Percentiles rank a stretch among this genome's conserved stretches.
These are phyloP conservation scores for Cremastobaeus sp. DNA, from an alignment of 2,888 invertebrate genomes.

Conservation along the genomic window DNA sequence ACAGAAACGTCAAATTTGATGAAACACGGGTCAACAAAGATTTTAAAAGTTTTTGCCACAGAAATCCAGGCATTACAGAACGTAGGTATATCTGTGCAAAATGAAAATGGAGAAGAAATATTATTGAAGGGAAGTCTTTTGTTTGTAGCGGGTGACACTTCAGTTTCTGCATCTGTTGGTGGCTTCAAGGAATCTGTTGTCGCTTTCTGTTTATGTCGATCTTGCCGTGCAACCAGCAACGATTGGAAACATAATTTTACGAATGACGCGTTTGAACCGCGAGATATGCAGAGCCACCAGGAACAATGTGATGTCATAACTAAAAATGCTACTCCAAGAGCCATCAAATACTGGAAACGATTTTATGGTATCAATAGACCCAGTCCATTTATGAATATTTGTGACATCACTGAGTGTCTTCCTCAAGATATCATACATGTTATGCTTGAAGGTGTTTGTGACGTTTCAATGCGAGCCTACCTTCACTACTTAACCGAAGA, in stretches of 20 bases:
- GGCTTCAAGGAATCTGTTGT: conserved; percentile 19
- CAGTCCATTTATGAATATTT: conserved; percentile 2
- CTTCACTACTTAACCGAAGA: neutral
- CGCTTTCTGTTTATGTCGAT: conserved; percentile 11
- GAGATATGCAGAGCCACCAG: neutral
- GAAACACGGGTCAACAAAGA: conserved; percentile 35
- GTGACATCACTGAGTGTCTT: conserved; percentile 14
- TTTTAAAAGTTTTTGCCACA: conserved; percentile 51
- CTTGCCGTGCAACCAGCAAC: conserved; percentile 1
- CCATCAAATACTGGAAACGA: conserved; percentile 10
- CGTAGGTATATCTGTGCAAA: conserved; percentile 33
- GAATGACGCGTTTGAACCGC: conserved; percentile 1
- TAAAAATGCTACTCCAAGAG: neutral
- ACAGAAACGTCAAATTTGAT: conserved; percentile 42
- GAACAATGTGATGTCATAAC: conserved; percentile 11
- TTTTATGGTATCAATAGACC: conserved; percentile 18
- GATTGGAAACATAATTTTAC: conserved; percentile 3
- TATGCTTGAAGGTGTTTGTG: conserved; percentile 12
- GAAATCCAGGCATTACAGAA: conserved; percentile 43
- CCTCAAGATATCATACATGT: no score
- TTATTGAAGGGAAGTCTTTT: conserved; percentile 5
- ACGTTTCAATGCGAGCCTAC: conserved; percentile 1
- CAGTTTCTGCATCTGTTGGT: conserved; percentile 15
- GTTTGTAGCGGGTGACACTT: conserved; percentile 9
- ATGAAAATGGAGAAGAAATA: conserved; percentile 7